Conservation (phyloP, 1,140 invertebrate species). For the Trichonephila clavata region DNA sequence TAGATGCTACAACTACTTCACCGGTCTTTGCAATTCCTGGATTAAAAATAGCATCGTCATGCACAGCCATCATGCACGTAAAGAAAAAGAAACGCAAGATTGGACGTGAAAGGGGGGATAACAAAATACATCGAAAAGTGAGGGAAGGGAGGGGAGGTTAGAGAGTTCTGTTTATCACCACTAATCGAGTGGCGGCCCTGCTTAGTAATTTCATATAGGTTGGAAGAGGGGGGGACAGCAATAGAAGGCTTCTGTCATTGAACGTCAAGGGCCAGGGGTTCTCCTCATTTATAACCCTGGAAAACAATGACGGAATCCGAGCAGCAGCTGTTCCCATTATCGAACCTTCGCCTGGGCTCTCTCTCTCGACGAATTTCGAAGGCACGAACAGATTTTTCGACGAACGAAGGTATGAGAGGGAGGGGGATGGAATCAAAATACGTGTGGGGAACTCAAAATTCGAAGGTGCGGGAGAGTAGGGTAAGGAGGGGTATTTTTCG, state of each 20-base stretch:
- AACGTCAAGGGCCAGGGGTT: constrained; percentile 72
- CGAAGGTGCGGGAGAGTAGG: not conserved
- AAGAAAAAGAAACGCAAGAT: constrained; percentile 59
- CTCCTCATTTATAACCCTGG: constrained; percentile 73
- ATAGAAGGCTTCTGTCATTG: constrained; percentile 75
- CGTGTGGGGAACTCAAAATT: constrained; percentile 27
- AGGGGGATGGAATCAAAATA: constrained; percentile 48
- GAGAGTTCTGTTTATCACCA: constrained; percentile 74
- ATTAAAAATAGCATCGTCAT: constrained; percentile 61
- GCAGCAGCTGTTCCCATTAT: constrained; percentile 74
- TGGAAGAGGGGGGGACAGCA: constrained; percentile 20
- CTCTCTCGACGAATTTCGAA: constrained; percentile 57
- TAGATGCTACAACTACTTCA: not conserved
- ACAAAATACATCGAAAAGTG: constrained; percentile 54
- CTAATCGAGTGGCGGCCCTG: constrained; percentile 71
- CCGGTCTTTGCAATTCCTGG: constrained; percentile 15
- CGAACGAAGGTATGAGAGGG: constrained; percentile 1
- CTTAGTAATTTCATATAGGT: constrained; percentile 63
- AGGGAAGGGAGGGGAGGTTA: not conserved
- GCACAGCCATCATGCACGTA: constrained; percentile 34
- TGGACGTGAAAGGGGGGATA: constrained; percentile 31
- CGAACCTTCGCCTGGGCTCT: constrained; percentile 62
- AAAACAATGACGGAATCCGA: constrained; percentile 73
- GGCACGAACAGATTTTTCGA: constrained; percentile 74
- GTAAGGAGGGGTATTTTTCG: not conserved